Base-by-base conservation (phyloP, 1,140 invertebrate species). In the Zelostemma sp. region DNA sequence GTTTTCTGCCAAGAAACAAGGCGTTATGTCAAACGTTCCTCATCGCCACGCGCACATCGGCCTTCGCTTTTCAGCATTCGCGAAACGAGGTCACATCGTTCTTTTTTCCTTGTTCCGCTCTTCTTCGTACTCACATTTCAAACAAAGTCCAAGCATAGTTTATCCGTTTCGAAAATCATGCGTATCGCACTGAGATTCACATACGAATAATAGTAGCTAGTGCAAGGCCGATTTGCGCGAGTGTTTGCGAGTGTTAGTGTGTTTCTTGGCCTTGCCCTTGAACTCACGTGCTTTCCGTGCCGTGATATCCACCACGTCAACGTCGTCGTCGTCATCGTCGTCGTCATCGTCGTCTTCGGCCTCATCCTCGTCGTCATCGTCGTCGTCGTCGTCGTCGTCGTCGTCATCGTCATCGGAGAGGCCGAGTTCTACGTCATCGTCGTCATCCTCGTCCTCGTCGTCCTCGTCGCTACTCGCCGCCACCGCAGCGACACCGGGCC, bases 231-330 rank as follows among this genome's bases (percentile, higher is more conserved):
- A 49, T 57, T 73, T 70, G 49, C 72, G 73, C 58, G 68, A 35
- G 57, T 74, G 75, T 50, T 80, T 80, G 51, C 68, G 74, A 55
- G 60, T 66, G 66, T 73, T 78, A 77, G 60, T 76, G 76, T 81
- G 78, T 80, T 82, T 83, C 76, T 84, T 82, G 74, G 78, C 81
- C 79, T 84, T 83, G 83, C 89, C 89, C 90, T 92, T 93, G 77
- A 92, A 93, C 92, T 93, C 92, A 93, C 93, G 91, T 93, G 91
- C 87, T 73, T 60, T 56, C 72, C 89, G 88, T 64, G 89, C 89
- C 53, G 87, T 86, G 66, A 89, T 87, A 65, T 86, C 87, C 51
- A 89, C 85, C 73, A 88, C 88, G 58, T 90, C 89, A 48, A 91
- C 87, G 65, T 89, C 90, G 28, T 89, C 89, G 48, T 91, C 91